Evolutionary conservation across 2,113 vertebrate genomes (phyloP).

Genomic region (Cynopterus brachyotis): DNA sequence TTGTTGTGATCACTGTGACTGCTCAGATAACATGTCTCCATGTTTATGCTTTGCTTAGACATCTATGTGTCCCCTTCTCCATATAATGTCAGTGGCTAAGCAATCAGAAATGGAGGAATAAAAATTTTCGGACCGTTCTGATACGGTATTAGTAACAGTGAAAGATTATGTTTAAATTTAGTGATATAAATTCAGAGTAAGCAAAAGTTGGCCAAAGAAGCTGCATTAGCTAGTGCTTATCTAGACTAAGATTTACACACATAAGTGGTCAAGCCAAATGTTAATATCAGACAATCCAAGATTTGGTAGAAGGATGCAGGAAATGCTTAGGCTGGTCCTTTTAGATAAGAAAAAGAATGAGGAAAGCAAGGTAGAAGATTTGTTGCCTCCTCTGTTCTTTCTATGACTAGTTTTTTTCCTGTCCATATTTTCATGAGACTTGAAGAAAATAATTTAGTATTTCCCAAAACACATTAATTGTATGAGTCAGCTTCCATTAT

Average conservation of each 20-base stretch:
- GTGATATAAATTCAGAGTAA: constrained; percentile 52
- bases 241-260: constrained; percentile 35
- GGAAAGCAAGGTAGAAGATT: not conserved
- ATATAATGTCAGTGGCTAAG: constrained; percentile 39
- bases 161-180: constrained; percentile 61
- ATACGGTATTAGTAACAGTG: constrained; percentile 8
- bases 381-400: not conserved
- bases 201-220: not conserved
- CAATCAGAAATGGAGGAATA: constrained; percentile 43
- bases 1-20: constrained; percentile 65
- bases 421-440: not conserved
- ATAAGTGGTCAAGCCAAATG: constrained; percentile 55
- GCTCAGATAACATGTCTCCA: constrained; percentile 56
- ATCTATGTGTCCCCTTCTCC: constrained; percentile 39
- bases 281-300: constrained; percentile 30
- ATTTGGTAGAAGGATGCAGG: not conserved
- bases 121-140: not conserved
- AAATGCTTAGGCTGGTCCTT: constrained; percentile 16
- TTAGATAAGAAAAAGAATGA: constrained; percentile 59
- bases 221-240: not conserved
- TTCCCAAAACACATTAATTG: constrained; percentile 23
- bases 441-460: not conserved
- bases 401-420: not conserved
- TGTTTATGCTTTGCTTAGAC: constrained; percentile 65
- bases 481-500: not conserved